These are phyloP conservation scores for Gobius niger DNA, from an alignment of 2,113 vertebrate genomes.

Conservation along the genomic window DNA sequence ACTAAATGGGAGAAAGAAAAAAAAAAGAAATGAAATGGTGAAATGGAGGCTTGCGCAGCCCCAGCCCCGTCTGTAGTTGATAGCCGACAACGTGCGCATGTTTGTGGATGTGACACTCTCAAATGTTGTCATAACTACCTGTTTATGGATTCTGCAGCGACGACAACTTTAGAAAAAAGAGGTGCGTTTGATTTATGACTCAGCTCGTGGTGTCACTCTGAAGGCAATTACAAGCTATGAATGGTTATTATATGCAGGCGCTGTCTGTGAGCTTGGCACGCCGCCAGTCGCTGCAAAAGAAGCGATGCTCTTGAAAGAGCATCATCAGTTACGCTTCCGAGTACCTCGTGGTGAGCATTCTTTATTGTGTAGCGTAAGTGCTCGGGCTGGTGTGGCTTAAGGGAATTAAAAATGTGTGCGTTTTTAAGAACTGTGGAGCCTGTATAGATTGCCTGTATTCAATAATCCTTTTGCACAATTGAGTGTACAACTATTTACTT, in stretches of 20 bases:
- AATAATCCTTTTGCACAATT: slow-evolving; percentile 7
- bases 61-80: background rate
- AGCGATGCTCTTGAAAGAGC: slow-evolving; percentile 62
- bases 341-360: slow-evolving; percentile 44
- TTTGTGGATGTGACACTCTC: slow-evolving; percentile 21
- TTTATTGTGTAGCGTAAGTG: slow-evolving; percentile 26
- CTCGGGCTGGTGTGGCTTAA: slow-evolving; percentile 12
- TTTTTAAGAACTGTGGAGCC: slow-evolving; percentile 28
- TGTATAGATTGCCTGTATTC: slow-evolving; percentile 16
- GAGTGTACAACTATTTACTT: background rate
- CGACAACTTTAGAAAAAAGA: slow-evolving; percentile 53
- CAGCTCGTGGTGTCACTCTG: slow-evolving; percentile 61
- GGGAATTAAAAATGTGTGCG: slow-evolving; percentile 31
- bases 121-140: slow-evolving; percentile 57
- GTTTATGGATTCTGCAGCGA: slow-evolving; percentile 53
- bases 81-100: background rate
- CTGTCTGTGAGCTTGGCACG: slow-evolving; percentile 51
- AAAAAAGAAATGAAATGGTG: background rate
- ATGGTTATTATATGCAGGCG: slow-evolving; percentile 70
- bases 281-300: slow-evolving; percentile 65
- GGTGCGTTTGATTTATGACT: slow-evolving; percentile 69
- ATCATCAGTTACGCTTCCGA: slow-evolving; percentile 70
- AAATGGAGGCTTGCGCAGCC: background rate
- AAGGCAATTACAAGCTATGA: slow-evolving; percentile 75
- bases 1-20: background rate